Percentiles rank a stretch among this genome's conserved stretches.
These are phyloP conservation scores for Chloropsis cyanopogon DNA, from an alignment of 2,113 vertebrate genomes.

Conservation along the genomic window DNA sequence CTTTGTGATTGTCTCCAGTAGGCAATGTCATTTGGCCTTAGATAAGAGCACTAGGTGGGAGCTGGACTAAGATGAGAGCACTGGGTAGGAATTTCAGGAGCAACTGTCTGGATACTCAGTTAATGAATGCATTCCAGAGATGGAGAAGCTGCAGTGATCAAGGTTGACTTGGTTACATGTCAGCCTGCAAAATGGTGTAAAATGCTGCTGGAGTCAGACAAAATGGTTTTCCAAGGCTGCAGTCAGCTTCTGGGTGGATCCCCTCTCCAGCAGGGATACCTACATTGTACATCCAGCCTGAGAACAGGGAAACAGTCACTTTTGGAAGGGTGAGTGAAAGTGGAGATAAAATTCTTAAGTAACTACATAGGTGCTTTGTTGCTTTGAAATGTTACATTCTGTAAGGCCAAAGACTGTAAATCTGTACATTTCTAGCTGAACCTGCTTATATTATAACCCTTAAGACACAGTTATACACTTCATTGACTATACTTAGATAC, in stretches of 20 bases:
- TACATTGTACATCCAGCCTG: neutral
- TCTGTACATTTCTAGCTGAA: neutral
- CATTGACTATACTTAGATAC: neutral
- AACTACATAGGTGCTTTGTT: neutral
- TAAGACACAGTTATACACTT: neutral
- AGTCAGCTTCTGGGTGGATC: neutral
- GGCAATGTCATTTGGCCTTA: neutral
- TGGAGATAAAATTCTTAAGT: neutral
- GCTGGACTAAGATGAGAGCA: neutral
- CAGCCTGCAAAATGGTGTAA: neutral
- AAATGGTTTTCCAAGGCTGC: neutral
- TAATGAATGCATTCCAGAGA: neutral
- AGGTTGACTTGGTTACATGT: neutral
- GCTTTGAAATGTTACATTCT: neutral
- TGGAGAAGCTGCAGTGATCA: neutral
- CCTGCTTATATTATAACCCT: neutral
- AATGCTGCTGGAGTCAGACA: neutral
- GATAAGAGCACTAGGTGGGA: neutral
- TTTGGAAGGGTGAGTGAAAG: neutral
- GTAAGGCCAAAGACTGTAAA: neutral
- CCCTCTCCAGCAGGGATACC: rapidly evolving
- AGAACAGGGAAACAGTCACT: neutral
- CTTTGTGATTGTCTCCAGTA: neutral
- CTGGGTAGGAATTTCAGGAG: neutral
- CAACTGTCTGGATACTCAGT: neutral